phyloP scores from a whole-genome alignment of 2,113 vertebrate genomes.

The Neolamprologus brichardi region DNA sequence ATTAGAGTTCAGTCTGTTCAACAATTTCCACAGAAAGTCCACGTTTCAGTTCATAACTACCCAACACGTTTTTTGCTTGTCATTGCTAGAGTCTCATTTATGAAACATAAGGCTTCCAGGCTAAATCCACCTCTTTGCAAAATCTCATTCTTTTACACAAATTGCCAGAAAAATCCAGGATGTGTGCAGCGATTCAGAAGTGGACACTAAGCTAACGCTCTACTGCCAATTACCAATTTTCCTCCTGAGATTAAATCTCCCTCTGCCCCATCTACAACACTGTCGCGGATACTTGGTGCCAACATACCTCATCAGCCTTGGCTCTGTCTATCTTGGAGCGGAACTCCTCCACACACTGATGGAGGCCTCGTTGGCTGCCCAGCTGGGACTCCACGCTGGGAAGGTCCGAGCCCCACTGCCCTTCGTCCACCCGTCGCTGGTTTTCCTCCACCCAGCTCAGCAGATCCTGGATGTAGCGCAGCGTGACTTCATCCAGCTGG shows the following conservation, averaged over 20 bases:
- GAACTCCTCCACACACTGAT: constrained; percentile 90
- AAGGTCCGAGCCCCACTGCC: constrained; percentile 87
- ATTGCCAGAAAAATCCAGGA: rapidly evolving
- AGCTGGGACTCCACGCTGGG: constrained; percentile 87
- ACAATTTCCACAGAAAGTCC: not conserved
- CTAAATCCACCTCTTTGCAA: not conserved
- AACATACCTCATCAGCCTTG: constrained; percentile 77
- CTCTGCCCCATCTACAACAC: not conserved
- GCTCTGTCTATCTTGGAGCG: constrained; percentile 88
- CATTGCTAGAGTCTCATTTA: rapidly evolving
- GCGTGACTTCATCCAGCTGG: constrained; percentile 80
- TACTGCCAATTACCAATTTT: not conserved
- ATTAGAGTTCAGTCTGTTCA: not conserved
- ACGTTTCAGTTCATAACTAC: not conserved
- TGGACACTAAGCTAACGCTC: not conserved
- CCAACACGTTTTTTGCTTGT: not conserved
- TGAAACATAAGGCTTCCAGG: not conserved
- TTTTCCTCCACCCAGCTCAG: constrained; percentile 94
- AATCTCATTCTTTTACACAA: not conserved
- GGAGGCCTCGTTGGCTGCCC: constrained; percentile 86
- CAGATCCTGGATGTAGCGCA: constrained; percentile 87
- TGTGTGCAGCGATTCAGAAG: not conserved
- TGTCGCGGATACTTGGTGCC: rapidly evolving
- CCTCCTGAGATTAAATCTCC: rapidly evolving
- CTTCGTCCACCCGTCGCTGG: constrained; percentile 76